A percentile compares a stretch with the other conserved stretches of the same genome.
phyloP scores from a whole-genome alignment of 2,797 vertebrate species.

The Atherinosoma microstoma region DNA sequence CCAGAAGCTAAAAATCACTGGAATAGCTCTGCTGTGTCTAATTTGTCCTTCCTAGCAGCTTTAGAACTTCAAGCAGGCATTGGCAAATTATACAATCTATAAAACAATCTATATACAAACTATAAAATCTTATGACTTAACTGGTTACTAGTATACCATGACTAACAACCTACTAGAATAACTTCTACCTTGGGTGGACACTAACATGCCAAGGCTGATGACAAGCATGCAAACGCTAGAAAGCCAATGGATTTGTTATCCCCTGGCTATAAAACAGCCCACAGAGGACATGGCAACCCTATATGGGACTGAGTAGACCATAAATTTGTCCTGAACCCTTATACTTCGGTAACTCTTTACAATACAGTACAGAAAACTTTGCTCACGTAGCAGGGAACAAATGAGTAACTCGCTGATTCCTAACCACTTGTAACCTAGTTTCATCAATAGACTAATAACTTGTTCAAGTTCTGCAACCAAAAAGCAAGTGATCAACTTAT shows the following conservation, averaged over 20 bases:
- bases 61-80: conserved; percentile 31
- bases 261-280: too few relatives aligned
- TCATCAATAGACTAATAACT: too few relatives aligned
- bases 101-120: background rate
- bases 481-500: too few relatives aligned
- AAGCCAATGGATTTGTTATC: background rate
- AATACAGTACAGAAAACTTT: too few relatives aligned
- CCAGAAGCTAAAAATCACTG: conserved; percentile 41
- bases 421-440: too few relatives aligned
- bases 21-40: conserved; percentile 62
- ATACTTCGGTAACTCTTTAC: too few relatives aligned
- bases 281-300: background rate
- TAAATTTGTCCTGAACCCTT: background rate
- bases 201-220: background rate
- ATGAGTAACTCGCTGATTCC: too few relatives aligned
- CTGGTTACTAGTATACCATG: background rate
- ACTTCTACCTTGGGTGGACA: background rate
- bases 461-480: too few relatives aligned
- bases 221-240: background rate
- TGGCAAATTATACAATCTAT: conserved; percentile 28
- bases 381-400: too few relatives aligned
- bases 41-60: conserved; percentile 51
- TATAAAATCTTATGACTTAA: background rate
- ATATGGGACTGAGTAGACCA: background rate
- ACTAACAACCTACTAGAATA: background rate